These are phyloP conservation scores for Tanytarsus gracilentus DNA, from an alignment of 2,888 invertebrate genomes.

Conservation along the genomic window DNA sequence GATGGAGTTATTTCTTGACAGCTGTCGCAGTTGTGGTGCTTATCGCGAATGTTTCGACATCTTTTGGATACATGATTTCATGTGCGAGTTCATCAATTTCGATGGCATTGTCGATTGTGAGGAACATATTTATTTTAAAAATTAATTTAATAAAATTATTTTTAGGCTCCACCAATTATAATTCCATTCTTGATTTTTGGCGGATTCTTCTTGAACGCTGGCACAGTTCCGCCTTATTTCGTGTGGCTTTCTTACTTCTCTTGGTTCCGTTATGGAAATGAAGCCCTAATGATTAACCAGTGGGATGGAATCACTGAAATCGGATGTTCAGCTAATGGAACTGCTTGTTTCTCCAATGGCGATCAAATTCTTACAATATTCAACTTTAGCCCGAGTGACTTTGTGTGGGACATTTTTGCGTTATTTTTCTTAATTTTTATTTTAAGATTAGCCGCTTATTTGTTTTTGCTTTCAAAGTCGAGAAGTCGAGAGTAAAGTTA, in stretches of 20 bases:
- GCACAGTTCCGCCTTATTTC: constrained; percentile 77
- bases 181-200: constrained; percentile 92
- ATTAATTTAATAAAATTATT: no score
- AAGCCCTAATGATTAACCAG: constrained; percentile 80
- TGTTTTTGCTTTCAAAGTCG: constrained; percentile 62
- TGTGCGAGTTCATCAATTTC: constrained; percentile 73
- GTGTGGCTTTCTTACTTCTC: constrained; percentile 81
- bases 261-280: constrained; percentile 89
- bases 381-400: constrained; percentile 61
- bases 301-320: constrained; percentile 74
- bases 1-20: constrained; percentile 58
- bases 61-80: constrained; percentile 86
- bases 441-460: constrained; percentile 67
- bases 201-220: constrained; percentile 87
- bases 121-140: no score
- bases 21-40: constrained; percentile 65
- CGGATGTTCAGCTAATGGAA: constrained; percentile 61
- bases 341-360: constrained; percentile 70
- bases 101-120: constrained; percentile 81
- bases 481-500: constrained; percentile 52
- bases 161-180: constrained; percentile 85
- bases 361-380: constrained; percentile 67
- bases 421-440: constrained; percentile 60
- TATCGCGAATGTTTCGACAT: constrained; percentile 81
- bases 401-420: constrained; percentile 53